Base-by-base conservation (phyloP, 2,797 vertebrate genomes). In the Syndactyla subalaris region DNA sequence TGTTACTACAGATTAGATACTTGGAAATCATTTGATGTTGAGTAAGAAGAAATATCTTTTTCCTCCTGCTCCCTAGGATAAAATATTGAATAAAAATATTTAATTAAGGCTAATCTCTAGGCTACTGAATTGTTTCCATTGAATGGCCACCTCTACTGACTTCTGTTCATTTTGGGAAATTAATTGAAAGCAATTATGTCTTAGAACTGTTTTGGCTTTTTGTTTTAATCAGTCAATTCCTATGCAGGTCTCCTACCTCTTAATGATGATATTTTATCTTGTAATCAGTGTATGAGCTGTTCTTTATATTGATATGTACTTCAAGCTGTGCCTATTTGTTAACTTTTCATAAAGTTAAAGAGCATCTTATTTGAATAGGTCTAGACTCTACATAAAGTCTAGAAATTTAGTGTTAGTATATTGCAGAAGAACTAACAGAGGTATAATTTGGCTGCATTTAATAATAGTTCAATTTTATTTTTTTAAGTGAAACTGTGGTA, bases 151-250 rank as follows among this genome's bases (percentile, higher is more conserved):
- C 43, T 92, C 84, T 79, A 29, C 62, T 94, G 82, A 90, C 86
- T 97, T 94, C 65, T 76, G 36, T 59, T 92, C 67, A 88, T 93
- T 96, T 94, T 41, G 48, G 54, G 54, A 95, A 84, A 95, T 91
- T 95, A 96, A 95, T 82, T 93, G 86, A 96, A 97, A 89, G 48
- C 68, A 93, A 91, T 94, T 96, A 92, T 19, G 16, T 79, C 43
- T 92, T 92, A 67, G 39, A 93, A 94, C 21, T 75, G 15, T 73
- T 97, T 75, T 65, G 61, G 84, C 49, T 87, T 88, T 89, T 93
- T 57, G 8, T 74, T 91, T 95, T 93, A 94, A 95, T 95, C 83
- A 74, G 74, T 82, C 6, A 6, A 36, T 67, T 89, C 66, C 51
- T 81, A 48, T 92, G 72, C 34, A 63, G 43, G 58, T 81, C 73